These are phyloP conservation scores for Entomobrya multifasciata DNA, from an alignment of 2,888 invertebrate genomes.

Conservation along the genomic window DNA sequence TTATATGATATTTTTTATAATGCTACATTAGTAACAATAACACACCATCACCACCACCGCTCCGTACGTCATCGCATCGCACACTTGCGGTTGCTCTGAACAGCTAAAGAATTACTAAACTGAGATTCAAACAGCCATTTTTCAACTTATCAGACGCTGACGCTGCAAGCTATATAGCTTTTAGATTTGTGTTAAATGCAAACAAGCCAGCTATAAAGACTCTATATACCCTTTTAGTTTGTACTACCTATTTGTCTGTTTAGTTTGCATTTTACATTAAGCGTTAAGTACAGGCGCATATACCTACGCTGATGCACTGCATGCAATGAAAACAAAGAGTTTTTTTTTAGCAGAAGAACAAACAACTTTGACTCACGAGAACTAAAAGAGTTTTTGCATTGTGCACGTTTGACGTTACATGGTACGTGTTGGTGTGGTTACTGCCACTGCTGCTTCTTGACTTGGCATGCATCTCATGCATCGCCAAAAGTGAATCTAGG, in stretches of 20 bases:
- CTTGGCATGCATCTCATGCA: slow-evolving; percentile 19
- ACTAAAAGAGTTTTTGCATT: neutral
- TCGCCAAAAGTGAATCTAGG: slow-evolving; percentile 61
- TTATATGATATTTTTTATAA: no score
- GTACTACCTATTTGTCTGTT: no score
- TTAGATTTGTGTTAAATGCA: neutral
- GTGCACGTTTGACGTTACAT: neutral
- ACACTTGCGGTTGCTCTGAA: neutral
- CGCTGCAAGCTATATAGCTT: no score
- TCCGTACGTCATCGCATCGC: no score
- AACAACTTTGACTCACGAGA: neutral
- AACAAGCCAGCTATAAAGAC: neutral
- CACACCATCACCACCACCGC: neutral
- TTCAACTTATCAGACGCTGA: no score
- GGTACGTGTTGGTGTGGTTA: slow-evolving; percentile 2
- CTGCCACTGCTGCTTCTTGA: neutral
- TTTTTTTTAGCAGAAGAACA: neutral
- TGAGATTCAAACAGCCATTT: slow-evolving; percentile 2
- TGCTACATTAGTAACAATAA: neutral
- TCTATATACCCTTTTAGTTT: no score
- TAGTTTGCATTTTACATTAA: neutral
- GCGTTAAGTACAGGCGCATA: neutral
- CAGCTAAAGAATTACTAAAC: neutral
- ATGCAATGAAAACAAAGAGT: slow-evolving; percentile 11
- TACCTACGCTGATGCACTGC: no score